Evolutionary conservation across 2,113 vertebrate species (phyloP).

Genomic region (Tyrannus savana): DNA sequence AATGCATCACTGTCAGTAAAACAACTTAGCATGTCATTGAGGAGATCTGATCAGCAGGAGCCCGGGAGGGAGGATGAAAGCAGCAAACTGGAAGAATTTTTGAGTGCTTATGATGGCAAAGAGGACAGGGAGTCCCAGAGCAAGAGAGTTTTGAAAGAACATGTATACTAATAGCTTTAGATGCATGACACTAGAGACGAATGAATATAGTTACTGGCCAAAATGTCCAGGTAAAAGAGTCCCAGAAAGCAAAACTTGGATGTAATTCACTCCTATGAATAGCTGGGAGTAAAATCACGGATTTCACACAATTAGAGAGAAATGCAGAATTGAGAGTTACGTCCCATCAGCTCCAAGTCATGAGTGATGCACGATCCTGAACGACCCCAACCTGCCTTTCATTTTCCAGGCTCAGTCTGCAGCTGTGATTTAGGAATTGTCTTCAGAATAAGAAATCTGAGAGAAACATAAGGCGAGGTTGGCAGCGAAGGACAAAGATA

Average conservation of each 20-base stretch:
- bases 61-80: constrained; percentile 47
- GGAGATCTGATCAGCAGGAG: constrained; percentile 44
- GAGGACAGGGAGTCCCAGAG: constrained; percentile 29
- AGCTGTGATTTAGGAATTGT: neutral
- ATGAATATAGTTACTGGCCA: neutral
- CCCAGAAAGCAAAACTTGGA: constrained; percentile 2
- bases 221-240: neutral
- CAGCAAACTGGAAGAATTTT: constrained; percentile 58
- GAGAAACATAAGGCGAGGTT: constrained; percentile 42
- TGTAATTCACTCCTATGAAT: neutral
- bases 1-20: constrained; percentile 66
- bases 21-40: constrained; percentile 55
- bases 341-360: neutral
- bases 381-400: neutral
- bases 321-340: neutral
- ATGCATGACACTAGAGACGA: constrained; percentile 9
- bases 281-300: neutral
- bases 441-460: neutral
- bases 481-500: constrained; percentile 26
- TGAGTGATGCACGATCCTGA: neutral
- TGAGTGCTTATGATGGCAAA: constrained; percentile 49
- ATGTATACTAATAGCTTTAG: constrained; percentile 30
- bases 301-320: neutral
- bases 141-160: constrained; percentile 35
- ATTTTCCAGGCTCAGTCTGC: neutral